phyloP scores from a whole-genome alignment of 2,797 vertebrate species.

The Chiloscyllium punctatum region DNA sequence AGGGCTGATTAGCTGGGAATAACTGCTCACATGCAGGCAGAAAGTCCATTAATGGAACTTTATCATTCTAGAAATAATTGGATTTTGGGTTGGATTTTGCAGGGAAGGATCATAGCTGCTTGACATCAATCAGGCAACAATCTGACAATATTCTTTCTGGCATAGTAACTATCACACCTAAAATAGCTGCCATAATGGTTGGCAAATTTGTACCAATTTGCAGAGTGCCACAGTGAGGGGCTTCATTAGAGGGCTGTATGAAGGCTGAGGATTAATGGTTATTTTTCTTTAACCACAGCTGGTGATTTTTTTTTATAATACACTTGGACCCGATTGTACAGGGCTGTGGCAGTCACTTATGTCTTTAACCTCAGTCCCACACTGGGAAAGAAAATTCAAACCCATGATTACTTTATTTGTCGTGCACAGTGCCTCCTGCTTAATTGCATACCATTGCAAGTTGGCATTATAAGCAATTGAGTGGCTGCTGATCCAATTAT shows the following conservation, averaged over 20 bases:
- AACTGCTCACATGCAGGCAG: background rate
- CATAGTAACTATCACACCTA: background rate
- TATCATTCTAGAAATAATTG: background rate
- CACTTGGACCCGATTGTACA: constrained; percentile 24
- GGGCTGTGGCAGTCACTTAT: constrained; percentile 28
- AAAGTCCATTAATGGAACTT: background rate
- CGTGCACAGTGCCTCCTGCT: constrained; percentile 27
- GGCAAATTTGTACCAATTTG: constrained; percentile 13
- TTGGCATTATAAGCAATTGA: constrained; percentile 28
- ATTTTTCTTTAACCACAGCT: constrained; percentile 27
- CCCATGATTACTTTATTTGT: constrained; percentile 35
- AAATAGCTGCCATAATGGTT: background rate
- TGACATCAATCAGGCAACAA: background rate
- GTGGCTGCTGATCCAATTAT: constrained; percentile 36
- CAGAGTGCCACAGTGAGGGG: background rate
- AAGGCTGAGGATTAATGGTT: constrained; percentile 28
- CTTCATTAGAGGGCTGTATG: constrained; percentile 16
- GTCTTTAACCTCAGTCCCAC: constrained; percentile 30
- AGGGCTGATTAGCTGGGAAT: background rate
- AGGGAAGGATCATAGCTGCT: background rate
- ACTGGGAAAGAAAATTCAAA: constrained; percentile 35
- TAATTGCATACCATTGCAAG: constrained; percentile 27
- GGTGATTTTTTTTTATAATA: constrained; percentile 23
- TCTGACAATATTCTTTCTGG: background rate
- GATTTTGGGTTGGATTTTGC: background rate